Conservation (phyloP, 2,888 invertebrate genomes). For the Mylabris sibirica region DNA sequence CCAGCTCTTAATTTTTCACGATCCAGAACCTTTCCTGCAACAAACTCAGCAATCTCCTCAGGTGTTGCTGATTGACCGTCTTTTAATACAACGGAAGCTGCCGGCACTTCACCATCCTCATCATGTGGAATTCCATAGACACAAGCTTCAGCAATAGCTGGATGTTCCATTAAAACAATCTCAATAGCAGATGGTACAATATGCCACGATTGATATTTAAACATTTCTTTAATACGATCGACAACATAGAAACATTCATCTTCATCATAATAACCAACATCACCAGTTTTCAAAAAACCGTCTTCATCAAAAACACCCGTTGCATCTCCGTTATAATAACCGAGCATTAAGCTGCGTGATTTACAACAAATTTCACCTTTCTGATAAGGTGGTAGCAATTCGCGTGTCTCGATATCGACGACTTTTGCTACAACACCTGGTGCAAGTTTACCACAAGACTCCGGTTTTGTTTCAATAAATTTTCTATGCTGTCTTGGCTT, state of each 20-base stretch:
- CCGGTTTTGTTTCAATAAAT: constrained; percentile 17
- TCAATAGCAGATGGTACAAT: constrained; percentile 54
- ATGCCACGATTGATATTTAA: constrained; percentile 63
- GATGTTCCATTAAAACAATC: constrained; percentile 44
- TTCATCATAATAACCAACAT: constrained; percentile 63
- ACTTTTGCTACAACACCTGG: constrained; percentile 25
- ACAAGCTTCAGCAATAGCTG: constrained; percentile 44
- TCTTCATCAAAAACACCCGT: constrained; percentile 58
- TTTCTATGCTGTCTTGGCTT: constrained; percentile 14
- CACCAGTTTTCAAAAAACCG: constrained; percentile 64
- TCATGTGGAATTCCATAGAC: constrained; percentile 47
- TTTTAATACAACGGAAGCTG: constrained; percentile 42
- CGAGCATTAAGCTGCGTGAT: constrained; percentile 53
- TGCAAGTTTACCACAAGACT: constrained; percentile 30
- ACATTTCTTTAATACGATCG: constrained; percentile 62
- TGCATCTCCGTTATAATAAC: constrained; percentile 62
- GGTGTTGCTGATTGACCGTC: constrained; percentile 2
- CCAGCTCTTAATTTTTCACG: constrained; percentile 47
- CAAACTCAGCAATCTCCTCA: constrained; percentile 43
- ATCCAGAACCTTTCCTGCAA: constrained; percentile 44
- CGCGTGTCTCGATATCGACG: constrained; percentile 45
- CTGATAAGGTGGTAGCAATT: constrained; percentile 54
- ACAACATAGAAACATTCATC: constrained; percentile 61
- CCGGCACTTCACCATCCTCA: constrained; percentile 46
- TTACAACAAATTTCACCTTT: constrained; percentile 64